A percentile compares a stretch with the other conserved stretches of the same genome.
These are phyloP conservation scores for Eulithis prunata DNA, from an alignment of 2,888 invertebrate species.

Conservation along the genomic window DNA sequence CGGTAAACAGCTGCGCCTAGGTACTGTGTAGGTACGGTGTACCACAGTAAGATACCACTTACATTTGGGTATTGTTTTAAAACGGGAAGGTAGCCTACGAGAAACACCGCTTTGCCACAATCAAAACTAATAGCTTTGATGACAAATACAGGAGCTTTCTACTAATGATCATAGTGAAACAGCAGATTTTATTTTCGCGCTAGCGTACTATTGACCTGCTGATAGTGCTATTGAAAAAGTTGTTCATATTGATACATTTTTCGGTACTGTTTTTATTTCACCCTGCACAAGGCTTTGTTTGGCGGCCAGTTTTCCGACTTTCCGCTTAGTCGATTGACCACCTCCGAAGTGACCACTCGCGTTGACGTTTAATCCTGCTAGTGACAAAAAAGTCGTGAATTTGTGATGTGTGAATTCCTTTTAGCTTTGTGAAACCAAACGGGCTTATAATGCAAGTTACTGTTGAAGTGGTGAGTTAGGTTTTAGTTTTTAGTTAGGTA, in stretches of 20 bases:
- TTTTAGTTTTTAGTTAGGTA: no score
- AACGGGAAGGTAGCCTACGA: no score
- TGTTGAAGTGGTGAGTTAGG: conserved; percentile 72
- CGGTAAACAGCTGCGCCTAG: conserved; percentile 42
- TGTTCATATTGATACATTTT: no score
- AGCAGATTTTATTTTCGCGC: no score
- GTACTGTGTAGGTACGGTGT: not conserved
- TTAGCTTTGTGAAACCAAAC: conserved; percentile 1
- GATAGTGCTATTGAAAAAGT: no score
- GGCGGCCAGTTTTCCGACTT: conserved; percentile 6
- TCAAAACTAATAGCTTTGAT: no score
- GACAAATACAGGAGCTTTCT: no score
- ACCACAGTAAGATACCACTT: not conserved
- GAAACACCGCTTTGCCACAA: no score
- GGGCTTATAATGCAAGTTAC: conserved; percentile 66
- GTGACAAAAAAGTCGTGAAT: not conserved
- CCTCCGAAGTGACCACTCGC: conserved; percentile 53
- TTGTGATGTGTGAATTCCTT: conserved; percentile 1
- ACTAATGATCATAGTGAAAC: no score
- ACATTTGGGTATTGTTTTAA: no score
- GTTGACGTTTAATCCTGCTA: conserved; percentile 36
- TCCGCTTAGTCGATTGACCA: conserved; percentile 52
- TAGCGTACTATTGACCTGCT: no score
- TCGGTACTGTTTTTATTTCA: no score
- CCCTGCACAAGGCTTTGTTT: conserved; percentile 10